These are phyloP conservation scores for Acleris literana DNA, from an alignment of 2,888 invertebrate genomes.

Conservation along the genomic window DNA sequence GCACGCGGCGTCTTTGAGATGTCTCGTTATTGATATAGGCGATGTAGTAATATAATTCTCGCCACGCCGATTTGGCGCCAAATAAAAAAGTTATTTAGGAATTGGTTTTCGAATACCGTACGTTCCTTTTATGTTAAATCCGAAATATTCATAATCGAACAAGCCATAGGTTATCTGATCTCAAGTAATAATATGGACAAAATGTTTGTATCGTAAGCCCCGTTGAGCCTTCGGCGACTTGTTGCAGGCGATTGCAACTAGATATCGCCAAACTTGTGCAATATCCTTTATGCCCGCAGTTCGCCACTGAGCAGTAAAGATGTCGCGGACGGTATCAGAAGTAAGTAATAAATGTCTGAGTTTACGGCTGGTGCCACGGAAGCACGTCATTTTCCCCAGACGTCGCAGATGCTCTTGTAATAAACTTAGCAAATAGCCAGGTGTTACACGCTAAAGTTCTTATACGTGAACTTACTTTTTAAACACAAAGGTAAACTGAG, in stretches of 20 bases:
- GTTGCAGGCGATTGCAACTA: slow-evolving; percentile 45
- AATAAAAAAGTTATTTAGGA: slow-evolving; percentile 14
- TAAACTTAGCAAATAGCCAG: slow-evolving; percentile 63
- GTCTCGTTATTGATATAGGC: slow-evolving; percentile 47
- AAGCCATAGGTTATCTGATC: neutral
- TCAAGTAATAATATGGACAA: neutral
- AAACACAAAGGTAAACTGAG: slow-evolving; percentile 17
- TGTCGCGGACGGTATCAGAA: slow-evolving; percentile 55
- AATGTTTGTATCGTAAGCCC: neutral
- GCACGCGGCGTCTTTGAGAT: slow-evolving; percentile 50
- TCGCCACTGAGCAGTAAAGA: slow-evolving; percentile 37
- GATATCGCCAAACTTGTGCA: slow-evolving; percentile 25
- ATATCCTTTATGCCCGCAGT: slow-evolving; percentile 39
- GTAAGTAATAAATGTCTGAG: slow-evolving; percentile 68
- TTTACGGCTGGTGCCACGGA: slow-evolving; percentile 60
- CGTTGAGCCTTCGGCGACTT: slow-evolving; percentile 42
- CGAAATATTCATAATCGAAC: slow-evolving; percentile 18
- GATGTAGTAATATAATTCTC: slow-evolving; percentile 20
- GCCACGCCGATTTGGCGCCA: slow-evolving; percentile 11
- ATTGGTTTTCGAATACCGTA: slow-evolving; percentile 6
- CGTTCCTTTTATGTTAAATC: slow-evolving; percentile 3
- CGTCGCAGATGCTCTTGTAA: slow-evolving; percentile 53
- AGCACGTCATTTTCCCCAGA: slow-evolving; percentile 54
- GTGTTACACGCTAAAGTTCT: slow-evolving; percentile 34
- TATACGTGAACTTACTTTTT: slow-evolving; percentile 34